These are phyloP conservation scores for Coremacera marginata DNA, from an alignment of 2,888 invertebrate species.

Conservation along the genomic window DNA sequence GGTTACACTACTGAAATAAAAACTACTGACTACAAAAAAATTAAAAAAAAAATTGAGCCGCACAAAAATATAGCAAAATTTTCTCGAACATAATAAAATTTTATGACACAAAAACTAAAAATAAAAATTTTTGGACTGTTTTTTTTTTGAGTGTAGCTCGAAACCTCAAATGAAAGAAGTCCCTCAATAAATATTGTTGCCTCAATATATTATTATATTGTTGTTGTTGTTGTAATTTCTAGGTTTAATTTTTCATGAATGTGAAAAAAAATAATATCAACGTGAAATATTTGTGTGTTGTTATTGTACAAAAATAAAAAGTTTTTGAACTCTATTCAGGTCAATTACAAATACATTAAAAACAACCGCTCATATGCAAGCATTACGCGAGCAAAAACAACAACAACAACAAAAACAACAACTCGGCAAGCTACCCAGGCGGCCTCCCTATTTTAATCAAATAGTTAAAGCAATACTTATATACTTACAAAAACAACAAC, in stretches of 20 bases:
- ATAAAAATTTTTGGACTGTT: too few species aligned
- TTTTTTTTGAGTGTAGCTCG: background rate
- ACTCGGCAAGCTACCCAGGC: conserved; percentile 1
- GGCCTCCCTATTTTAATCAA: conserved; percentile 11
- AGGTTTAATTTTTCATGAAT: conserved; percentile 15
- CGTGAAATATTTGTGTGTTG: background rate
- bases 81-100: background rate
- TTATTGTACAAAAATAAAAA: background rate
- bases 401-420: conserved; percentile 34
- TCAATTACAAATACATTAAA: conserved; percentile 67
- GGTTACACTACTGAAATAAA: too few species aligned
- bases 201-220: background rate
- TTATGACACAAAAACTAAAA: background rate
- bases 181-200: conserved; percentile 1
- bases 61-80: background rate
- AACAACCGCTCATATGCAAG: conserved; percentile 42
- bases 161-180: background rate
- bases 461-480: conserved; percentile 2
- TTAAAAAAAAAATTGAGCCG: too few species aligned
- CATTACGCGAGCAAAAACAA: conserved; percentile 2
- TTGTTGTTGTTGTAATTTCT: conserved; percentile 28
- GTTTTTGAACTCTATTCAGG: conserved; percentile 69
- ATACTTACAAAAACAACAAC: background rate
- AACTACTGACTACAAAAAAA: too few species aligned
- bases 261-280: too few species aligned